Evolutionary conservation across 2,113 vertebrate genomes (phyloP), one percentile per base, ranked within the genome.

Genomic region (Eptesicus fuscus): DNA sequence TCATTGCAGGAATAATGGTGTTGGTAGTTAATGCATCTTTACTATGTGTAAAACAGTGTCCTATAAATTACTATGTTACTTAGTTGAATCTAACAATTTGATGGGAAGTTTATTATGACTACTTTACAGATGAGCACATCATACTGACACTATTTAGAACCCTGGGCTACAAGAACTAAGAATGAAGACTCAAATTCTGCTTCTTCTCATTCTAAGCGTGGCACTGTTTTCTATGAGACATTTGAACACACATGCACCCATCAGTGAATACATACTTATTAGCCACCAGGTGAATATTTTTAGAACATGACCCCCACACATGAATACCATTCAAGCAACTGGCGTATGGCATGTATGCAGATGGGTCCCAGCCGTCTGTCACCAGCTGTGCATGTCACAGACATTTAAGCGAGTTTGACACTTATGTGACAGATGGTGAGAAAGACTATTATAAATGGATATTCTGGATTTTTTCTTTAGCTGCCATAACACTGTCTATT

Each of bases 371-470:
- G 96, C 95, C 97, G 87, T 95, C 87, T 65, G 22, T 96, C 93
- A 92, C 94, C 96, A 97, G 91, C 94, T 93, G 96, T 95, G 86
- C 32, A 16, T 84, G 91, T 94, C 93, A 96, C 93, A 96, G 95
- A 94, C 49, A 63, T 59, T 90, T 76, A 70, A 96, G 91, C 53
- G 97, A 91, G 71, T 82, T 97, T 92, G 96, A 96, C 96, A 82
- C 80, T 94, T 88, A 65, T 83, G 20, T 94, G 92, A 89, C 97
- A 98, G 97, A 97, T 96, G 96, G 96, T 92, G 47, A 42, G 90
- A 93, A 95, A 88, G 70, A 86, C 87, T 94, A 85, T 91, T 92
- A 93, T 67, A 95, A 92, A 84, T 92, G 93, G 86, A 94, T 96
- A 96, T 97, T 87, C 94, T 96, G 95, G 65, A 94, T 96, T 67